Base-by-base conservation (phyloP, 1,140 invertebrate genomes). In the Drosophila micromelanica region DNA sequence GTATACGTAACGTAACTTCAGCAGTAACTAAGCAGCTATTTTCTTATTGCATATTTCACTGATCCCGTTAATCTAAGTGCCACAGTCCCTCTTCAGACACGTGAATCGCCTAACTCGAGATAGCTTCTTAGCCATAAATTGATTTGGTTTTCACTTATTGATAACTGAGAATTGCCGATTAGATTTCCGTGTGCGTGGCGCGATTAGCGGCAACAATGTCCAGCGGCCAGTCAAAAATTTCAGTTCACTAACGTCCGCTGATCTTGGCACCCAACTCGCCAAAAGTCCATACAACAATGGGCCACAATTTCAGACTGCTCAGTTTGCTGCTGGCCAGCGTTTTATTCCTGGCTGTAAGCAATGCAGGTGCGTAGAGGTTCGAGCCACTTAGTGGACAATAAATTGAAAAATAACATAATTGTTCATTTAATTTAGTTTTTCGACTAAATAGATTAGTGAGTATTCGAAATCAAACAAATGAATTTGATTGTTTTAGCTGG, bases 131-230 rank as follows among this genome's bases (percentile, higher is more conserved):
- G 45, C 45, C 82, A 75, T 84, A 87, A 81, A 78, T 72, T 30
- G 71, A 75, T 65, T 75, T 71, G 75, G 72, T 85, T 81, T 73
- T 69, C 45, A 42, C 55, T 56, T 32, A 60, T 0, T 61, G 78
- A 87, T 87, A 81, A 78, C 46, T 45, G 45, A 20, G 17, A 55
- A 57, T 56, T 63, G 40, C 78, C 70, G 82, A 86, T 86, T 87
- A 86, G 82, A 86, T 87, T 86, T 69, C 52, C 12, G 57, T 13
- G 13, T 60, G 35, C 51, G 63, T 9, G 12, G 6, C 2, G 5
- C 52, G 78, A 85, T 78, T 78, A 45, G 54, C 52, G 32, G 3
- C 5, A 7, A 15, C 20, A 57, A 15, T 60, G 45, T 38, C 17
- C 60, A 65, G 11, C 32, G 46, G 11, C 23, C 68, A 13, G 38